Base-by-base conservation (phyloP, 2,797 vertebrate species). In the Parambassis ranga region DNA sequence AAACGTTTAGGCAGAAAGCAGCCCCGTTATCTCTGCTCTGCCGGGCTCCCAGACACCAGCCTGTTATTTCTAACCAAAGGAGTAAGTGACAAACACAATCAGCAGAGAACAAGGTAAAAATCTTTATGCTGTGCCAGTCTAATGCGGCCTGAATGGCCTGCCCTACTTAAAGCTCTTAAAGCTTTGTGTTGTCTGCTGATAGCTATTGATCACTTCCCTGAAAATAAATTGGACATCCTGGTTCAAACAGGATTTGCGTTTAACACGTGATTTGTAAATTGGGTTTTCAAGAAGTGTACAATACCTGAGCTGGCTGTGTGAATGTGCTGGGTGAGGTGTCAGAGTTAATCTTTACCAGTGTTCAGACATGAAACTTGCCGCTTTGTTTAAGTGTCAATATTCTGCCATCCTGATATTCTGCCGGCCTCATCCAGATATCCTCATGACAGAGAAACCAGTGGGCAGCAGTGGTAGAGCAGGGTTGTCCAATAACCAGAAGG, bases 1-100 rank as follows among this genome's bases (percentile, higher is more conserved):
- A 61, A 36, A 16, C 24, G 59, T 57, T 68, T 57, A 49, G 11
- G 69, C 15, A 24, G 9, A 9, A 1, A 58, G 33, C 23, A 39
- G 15, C 30, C 39, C 13, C 47, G 27, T 64, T 71, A 56, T 57
- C 37, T 43, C 10, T 52, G 10, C 60, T 59, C 38, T 51, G 11
- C 30, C 13, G 7, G 56, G 20, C 65, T 39, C 47, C 33, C 27
- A 26, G 76, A 72, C 65, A 70, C 57, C 41, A 37, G 64, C 31
- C 16, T 38, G 53, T 46, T 38, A 13, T 41, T 62, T 67, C 38
- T 33, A 65, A 72, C 58, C 39, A 58, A 74, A 38, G 19, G 60
- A 44, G 27, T 28, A 51, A 42, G 60, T 63, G 75, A 80, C 53
- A 62, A 77, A 77, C 22, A 63, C 39, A 78, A 52, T 76, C 55